These are phyloP conservation scores for Plemyria rubiginata DNA, from an alignment of 2,888 invertebrate genomes.

Conservation along the genomic window DNA sequence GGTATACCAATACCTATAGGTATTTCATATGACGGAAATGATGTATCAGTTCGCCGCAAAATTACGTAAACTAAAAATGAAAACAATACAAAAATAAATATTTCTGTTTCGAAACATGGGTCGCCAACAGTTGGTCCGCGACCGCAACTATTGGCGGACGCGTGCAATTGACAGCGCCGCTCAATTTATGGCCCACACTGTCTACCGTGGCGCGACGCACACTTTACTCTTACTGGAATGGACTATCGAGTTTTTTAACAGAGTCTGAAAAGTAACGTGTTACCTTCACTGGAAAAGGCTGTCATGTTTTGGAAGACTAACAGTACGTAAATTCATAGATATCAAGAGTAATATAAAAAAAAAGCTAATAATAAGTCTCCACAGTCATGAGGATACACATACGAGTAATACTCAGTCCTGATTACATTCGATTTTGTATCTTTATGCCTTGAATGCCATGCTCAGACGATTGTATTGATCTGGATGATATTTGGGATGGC, in stretches of 20 bases:
- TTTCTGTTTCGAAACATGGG: constrained; percentile 23
- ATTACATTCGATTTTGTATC: too few relatives aligned
- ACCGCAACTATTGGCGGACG: constrained; percentile 83
- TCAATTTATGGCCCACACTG: constrained; percentile 83
- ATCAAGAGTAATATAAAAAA: too few relatives aligned
- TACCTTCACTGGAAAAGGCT: constrained; percentile 44
- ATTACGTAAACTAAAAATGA: constrained; percentile 22
- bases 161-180: constrained; percentile 83
- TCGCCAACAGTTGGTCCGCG: constrained; percentile 50
- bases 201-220: constrained; percentile 60
- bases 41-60: constrained; percentile 1
- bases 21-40: neutral
- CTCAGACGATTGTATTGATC: too few relatives aligned
- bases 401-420: too few relatives aligned
- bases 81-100: constrained; percentile 30
- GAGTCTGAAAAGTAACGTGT: too few relatives aligned
- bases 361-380: too few relatives aligned
- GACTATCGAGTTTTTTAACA: constrained; percentile 17
- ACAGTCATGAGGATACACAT: too few relatives aligned
- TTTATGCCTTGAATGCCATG: neutral
- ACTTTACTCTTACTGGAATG: constrained; percentile 43
- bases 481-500: too few relatives aligned
- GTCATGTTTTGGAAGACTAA: neutral
- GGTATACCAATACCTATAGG: too few relatives aligned
- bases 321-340: too few relatives aligned